Evolutionary conservation across 2,113 vertebrate genomes (phyloP).

Genomic region (rat (Rattus norvegicus)): DNA sequence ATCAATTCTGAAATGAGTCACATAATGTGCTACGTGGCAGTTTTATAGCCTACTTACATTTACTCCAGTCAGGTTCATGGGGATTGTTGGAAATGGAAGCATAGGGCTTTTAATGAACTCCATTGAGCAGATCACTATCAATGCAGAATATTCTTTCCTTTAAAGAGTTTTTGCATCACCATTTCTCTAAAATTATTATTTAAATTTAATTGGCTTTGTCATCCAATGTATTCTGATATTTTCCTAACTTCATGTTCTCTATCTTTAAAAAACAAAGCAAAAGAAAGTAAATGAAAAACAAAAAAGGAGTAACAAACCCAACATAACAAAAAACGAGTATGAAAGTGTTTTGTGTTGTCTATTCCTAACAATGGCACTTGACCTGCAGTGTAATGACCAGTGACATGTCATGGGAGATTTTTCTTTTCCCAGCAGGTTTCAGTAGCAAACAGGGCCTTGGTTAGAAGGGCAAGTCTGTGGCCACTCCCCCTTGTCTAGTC

Average conservation of each 20-base stretch:
- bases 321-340: background rate
- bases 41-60: conserved; percentile 13
- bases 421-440: background rate
- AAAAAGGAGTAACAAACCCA: background rate
- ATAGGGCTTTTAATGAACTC: background rate
- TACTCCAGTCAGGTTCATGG: conserved; percentile 29
- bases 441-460: background rate
- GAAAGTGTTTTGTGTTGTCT: background rate
- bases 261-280: background rate
- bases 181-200: background rate
- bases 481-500: background rate
- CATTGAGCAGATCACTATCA: background rate
- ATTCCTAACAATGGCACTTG: background rate
- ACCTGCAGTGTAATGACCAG: background rate
- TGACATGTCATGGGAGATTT: background rate
- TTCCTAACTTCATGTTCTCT: too few species aligned
- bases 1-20: conserved; percentile 50
- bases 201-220: background rate
- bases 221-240: background rate
- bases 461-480: background rate
- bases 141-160: background rate
- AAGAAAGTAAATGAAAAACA: background rate
- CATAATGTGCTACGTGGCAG: conserved; percentile 2
- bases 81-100: background rate
- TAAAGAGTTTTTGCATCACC: background rate